Base-by-base conservation (phyloP, 37 sponge, comb jelly and placozoan genomes). In the Cladorhizidae sp. region DNA sequence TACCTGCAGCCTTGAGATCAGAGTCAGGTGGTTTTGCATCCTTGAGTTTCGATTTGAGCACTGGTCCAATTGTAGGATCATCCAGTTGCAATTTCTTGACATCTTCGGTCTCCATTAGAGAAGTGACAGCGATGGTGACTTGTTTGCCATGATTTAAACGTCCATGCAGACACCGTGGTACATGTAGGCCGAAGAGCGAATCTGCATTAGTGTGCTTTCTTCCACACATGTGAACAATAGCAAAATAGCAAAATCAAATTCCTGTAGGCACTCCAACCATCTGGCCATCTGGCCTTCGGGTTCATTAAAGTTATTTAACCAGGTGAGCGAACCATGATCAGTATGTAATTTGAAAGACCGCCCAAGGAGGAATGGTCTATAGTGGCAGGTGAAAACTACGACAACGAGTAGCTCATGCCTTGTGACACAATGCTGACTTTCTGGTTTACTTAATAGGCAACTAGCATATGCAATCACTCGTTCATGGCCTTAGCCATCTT, bases 221-320 rank as follows among this genome's bases (percentile, higher is more conserved):
- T 15, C 67, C 21, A n/a, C 6, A 37, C 3, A 7, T 7, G 15
- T 67, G 67, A 3, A 3, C 17, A n/a, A 76, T 76, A 28, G 3
- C 15, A 28, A n/a, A 45, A 45, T 45, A 9, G 9, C 49, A 45
- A 77, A 63, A 35, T 77, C 9, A 20, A 63, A 77, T 40, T 77
- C 64, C 26, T 62, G 65, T 2, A 77, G 67, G 2, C 11, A 28
- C 50, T 77, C 65, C 43, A 64, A 11, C 78, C 78, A 77, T 21
- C 78, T 15, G 1, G 65, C 78, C 12, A 77, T 32, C 21, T 77
- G 67, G n/a, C 67, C 78, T 25, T 62, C 45, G 31, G 78, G 78
- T n/a, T 77, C 78, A 26, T 77, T 77, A 25, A 59, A 77, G 45
- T 62, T 64, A 21, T 20, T 22, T 40, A 77, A 45, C 78, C 67